phyloP scores from a whole-genome alignment of 2,888 invertebrate genomes.

The Platerodrilus igneus region DNA sequence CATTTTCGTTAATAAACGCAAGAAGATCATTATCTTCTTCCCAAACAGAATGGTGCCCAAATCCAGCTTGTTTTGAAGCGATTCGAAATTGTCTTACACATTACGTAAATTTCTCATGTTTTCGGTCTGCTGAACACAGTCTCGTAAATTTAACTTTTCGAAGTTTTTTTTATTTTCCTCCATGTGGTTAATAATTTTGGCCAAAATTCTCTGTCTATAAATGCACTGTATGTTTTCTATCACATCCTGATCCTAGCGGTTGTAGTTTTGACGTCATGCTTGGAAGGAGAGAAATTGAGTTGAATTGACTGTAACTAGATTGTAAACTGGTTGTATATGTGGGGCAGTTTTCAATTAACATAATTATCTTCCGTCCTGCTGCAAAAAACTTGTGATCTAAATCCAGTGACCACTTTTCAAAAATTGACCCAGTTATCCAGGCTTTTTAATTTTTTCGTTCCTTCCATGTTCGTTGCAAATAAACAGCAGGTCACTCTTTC shows the following conservation, averaged over 20 bases:
- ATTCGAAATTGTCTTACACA: not conserved
- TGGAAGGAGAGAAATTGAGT: constrained; percentile 12
- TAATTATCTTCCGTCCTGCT: constrained; percentile 1
- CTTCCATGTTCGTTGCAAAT: constrained; percentile 36
- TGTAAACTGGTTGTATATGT: constrained; percentile 10
- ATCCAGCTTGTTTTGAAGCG: not conserved
- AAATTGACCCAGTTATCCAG: constrained; percentile 35
- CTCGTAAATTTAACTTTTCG: not conserved
- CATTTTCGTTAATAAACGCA: no score
- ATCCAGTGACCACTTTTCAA: constrained; percentile 3
- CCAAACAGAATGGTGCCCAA: not conserved
- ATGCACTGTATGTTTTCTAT: constrained; percentile 9
- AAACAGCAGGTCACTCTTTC: no score
- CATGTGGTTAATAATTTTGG: constrained; percentile 1
- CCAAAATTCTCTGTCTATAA: constrained; percentile 1
- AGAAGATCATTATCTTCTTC: not conserved
- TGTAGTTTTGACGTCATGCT: constrained; percentile 15
- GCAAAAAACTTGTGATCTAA: not conserved
- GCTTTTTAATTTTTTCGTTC: constrained; percentile 38
- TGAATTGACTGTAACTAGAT: constrained; percentile 7
- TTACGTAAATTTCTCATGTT: not conserved
- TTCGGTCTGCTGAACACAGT: not conserved
- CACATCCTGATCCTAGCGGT: constrained; percentile 11
- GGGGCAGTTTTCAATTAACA: constrained; percentile 9
- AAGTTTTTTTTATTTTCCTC: not conserved